Conservation (phyloP, 2,797 vertebrate species). For the Notolepis coatsorum region DNA sequence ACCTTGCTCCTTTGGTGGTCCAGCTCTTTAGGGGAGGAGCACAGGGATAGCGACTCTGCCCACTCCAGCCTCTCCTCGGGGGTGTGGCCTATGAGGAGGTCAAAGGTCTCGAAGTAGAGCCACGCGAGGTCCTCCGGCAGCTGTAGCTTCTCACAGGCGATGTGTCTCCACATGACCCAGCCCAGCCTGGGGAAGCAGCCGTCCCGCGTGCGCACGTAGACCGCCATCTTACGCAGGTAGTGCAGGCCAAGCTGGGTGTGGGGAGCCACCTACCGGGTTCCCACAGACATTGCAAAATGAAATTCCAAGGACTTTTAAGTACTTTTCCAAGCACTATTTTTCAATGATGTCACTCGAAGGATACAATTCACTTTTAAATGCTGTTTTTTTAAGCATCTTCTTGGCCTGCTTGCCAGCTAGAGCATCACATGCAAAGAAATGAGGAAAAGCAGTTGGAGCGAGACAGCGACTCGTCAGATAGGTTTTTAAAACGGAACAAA, state of each 20-base stretch:
- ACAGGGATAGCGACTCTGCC: slow-evolving; percentile 90
- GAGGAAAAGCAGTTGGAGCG: too few relatives aligned
- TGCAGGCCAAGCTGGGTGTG: slow-evolving; percentile 90
- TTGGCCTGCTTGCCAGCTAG: too few relatives aligned
- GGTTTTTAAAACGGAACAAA: too few relatives aligned
- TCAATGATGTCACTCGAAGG: too few relatives aligned
- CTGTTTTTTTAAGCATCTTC: too few relatives aligned
- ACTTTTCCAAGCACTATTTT: too few relatives aligned
- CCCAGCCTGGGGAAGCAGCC: slow-evolving; percentile 87
- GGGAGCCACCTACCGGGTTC: slow-evolving; percentile 80
- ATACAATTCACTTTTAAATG: too few relatives aligned
- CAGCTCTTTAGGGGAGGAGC: slow-evolving; percentile 83
- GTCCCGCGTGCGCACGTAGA: slow-evolving; percentile 87
- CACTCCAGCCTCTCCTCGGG: slow-evolving; percentile 85
- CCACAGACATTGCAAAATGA: too few relatives aligned
- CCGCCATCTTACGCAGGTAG: slow-evolving; percentile 92
- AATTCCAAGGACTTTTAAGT: too few relatives aligned
- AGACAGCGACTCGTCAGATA: too few relatives aligned
- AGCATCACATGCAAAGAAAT: too few relatives aligned
- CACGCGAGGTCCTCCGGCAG: slow-evolving; percentile 89
- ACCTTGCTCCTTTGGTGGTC: slow-evolving; percentile 91
- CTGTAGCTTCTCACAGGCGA: slow-evolving; percentile 96
- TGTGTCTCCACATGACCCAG: slow-evolving; percentile 93
- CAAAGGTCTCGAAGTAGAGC: slow-evolving; percentile 96
- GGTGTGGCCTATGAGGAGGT: slow-evolving; percentile 78